A percentile compares a stretch with the other conserved stretches of the same genome.
Conservation (phyloP, 2,113 vertebrate species). For the Clarias batrachus region DNA sequence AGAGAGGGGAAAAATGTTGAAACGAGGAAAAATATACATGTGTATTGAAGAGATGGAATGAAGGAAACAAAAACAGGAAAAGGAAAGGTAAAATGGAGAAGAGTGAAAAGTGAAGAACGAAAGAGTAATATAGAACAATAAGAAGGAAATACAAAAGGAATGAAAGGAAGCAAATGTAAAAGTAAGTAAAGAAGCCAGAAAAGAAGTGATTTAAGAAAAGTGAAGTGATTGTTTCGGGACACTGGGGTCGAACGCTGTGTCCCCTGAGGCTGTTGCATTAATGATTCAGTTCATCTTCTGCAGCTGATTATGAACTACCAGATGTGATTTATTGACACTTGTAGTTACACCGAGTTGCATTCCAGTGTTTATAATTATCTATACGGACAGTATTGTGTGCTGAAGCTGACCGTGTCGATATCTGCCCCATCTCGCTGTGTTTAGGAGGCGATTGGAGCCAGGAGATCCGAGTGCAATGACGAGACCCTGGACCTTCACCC, state of each 20-base stretch:
- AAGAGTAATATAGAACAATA: neutral
- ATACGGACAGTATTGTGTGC: neutral
- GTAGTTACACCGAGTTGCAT: neutral
- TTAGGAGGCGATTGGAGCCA: constrained; percentile 18
- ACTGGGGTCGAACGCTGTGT: neutral
- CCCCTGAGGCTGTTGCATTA: neutral
- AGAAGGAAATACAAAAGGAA: neutral
- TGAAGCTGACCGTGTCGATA: neutral
- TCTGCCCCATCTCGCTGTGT: neutral
- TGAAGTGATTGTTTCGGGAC: neutral
- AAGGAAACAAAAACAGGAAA: neutral
- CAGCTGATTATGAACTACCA: neutral
- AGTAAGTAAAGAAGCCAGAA: neutral
- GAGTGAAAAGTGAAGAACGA: neutral
- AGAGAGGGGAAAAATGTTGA: neutral
- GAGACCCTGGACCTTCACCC: constrained; percentile 27
- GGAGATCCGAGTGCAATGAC: neutral
- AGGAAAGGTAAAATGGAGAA: neutral
- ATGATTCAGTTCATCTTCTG: neutral
- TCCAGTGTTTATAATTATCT: neutral
- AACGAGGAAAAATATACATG: neutral
- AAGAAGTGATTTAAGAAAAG: neutral
- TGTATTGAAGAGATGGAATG: neutral
- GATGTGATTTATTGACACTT: neutral
- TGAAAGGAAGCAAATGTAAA: neutral